Evolutionary conservation across 2,888 invertebrate genomes (phyloP).

Genomic region (Trachelus iudaicus): DNA sequence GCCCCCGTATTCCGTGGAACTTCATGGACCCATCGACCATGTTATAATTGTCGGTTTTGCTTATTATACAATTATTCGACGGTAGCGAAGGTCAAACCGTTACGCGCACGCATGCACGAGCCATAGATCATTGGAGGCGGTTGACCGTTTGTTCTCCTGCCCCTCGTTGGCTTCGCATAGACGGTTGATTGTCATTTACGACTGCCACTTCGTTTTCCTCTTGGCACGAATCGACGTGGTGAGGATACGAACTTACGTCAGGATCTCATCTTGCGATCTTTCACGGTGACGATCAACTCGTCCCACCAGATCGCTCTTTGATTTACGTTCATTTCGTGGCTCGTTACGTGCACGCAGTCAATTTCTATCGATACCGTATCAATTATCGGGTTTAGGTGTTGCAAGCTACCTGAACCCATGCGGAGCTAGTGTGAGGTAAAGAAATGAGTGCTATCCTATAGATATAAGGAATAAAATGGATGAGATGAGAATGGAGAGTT

Average conservation of each 20-base stretch:
- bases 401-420: neutral
- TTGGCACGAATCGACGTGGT: neutral
- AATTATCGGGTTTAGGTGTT: neutral
- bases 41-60: slow-evolving; percentile 57
- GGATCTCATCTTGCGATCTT: neutral
- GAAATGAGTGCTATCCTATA: slow-evolving; percentile 2
- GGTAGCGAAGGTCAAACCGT: slow-evolving; percentile 45
- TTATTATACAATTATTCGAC: slow-evolving; percentile 52
- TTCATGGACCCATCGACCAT: slow-evolving; percentile 21
- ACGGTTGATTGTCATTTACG: slow-evolving; percentile 53
- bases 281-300: neutral
- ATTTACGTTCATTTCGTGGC: slow-evolving; percentile 4
- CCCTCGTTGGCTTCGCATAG: slow-evolving; percentile 20
- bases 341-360: neutral
- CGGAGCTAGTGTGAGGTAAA: neutral
- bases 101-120: slow-evolving; percentile 17
- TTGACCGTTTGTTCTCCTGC: slow-evolving; percentile 15
- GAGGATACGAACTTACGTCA: slow-evolving; percentile 26
- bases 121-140: slow-evolving; percentile 46
- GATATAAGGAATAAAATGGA: neutral
- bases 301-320: slow-evolving; percentile 20
- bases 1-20: neutral
- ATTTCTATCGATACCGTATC: neutral
- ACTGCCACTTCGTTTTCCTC: slow-evolving; percentile 33
- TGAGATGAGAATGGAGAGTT: neutral